phyloP scores from a whole-genome alignment of 2,888 invertebrate species.

The Hybos culiciformis region DNA sequence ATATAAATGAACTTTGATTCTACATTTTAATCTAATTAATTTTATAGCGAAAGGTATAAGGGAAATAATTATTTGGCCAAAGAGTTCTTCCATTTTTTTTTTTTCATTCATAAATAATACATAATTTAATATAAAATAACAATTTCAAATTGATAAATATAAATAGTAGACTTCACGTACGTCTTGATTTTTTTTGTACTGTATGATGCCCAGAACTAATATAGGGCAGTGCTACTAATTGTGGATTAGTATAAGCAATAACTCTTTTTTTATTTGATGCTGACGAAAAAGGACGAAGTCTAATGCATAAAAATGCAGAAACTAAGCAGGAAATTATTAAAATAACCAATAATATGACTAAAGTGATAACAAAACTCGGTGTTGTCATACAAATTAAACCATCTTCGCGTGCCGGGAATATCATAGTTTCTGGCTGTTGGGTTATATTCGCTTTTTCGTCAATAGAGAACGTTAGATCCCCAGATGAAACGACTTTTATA shows the following conservation, averaged over 20 bases:
- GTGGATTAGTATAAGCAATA: conserved; percentile 33
- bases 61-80: too few species aligned
- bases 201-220: conserved; percentile 25
- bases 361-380: conserved; percentile 78
- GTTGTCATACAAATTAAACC: conserved; percentile 86
- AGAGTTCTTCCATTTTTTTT: too few species aligned
- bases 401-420: conserved; percentile 54
- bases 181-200: conserved; percentile 27
- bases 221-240: conserved; percentile 24
- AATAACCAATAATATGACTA: conserved; percentile 69
- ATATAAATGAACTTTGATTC: too few species aligned
- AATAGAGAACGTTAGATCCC: conserved; percentile 72
- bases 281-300: conserved; percentile 59
- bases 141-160: too few species aligned
- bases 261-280: conserved; percentile 34
- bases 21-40: too few species aligned
- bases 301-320: conserved; percentile 72
- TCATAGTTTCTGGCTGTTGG: conserved; percentile 51
- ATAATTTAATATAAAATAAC: too few species aligned
- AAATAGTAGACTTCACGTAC: conserved; percentile 14
- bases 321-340: conserved; percentile 72
- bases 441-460: conserved; percentile 51
- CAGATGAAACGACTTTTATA: conserved; percentile 82
- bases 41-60: too few species aligned
- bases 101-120: too few species aligned